Evolutionary conservation across 2,888 invertebrate species (phyloP).

Genomic region (Lasioglossum pauxillum): DNA sequence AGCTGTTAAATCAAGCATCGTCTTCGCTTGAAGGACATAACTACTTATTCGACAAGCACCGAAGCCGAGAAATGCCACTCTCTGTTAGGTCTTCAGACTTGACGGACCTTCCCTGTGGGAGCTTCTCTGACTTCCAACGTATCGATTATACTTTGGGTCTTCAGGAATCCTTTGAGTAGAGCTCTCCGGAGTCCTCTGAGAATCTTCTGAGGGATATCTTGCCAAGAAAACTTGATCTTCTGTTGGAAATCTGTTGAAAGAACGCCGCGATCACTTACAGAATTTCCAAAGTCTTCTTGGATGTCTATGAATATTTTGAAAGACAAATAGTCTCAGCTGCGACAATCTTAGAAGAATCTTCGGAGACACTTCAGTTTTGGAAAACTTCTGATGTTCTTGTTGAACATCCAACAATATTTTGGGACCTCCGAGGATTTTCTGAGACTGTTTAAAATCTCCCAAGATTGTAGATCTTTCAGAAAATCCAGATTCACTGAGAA

Average conservation of each 20-base stretch:
- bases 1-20: background rate
- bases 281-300: background rate
- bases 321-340: background rate
- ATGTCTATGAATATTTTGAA: background rate
- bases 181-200: background rate
- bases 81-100: background rate
- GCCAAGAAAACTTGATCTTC: background rate
- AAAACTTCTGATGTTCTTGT: background rate
- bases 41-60: background rate
- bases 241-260: background rate
- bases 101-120: background rate
- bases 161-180: background rate
- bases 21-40: background rate
- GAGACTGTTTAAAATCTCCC: too few relatives aligned
- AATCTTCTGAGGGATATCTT: background rate
- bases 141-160: constrained; percentile 11
- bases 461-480: too few relatives aligned
- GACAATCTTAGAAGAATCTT: background rate
- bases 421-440: background rate
- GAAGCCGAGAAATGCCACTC: constrained; percentile 7
- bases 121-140: background rate
- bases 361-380: background rate
- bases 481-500: background rate
- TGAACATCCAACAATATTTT: background rate
- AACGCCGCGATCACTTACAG: background rate